Conservation (phyloP, 2,797 vertebrate species). For the Cacajao melanocephalus region DNA sequence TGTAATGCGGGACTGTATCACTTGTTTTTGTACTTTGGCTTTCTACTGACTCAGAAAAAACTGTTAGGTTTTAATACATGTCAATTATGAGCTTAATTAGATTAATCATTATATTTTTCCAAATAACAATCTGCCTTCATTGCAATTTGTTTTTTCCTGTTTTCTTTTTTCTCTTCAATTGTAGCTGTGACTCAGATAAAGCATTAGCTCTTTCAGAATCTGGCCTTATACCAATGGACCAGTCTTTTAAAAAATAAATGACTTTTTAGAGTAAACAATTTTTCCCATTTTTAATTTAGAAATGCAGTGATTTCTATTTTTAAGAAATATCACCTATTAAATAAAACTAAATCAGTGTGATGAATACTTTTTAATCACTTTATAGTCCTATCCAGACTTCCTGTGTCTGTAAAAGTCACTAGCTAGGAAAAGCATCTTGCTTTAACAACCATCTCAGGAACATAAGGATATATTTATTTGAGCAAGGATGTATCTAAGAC, state of each 20-base stretch:
- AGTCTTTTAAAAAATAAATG: conserved; percentile 16
- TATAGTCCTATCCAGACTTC: not conserved
- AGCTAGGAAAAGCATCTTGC: not conserved
- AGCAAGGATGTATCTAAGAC: not conserved
- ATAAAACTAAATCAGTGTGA: not conserved
- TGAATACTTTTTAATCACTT: conserved; percentile 49
- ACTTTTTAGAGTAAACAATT: not conserved
- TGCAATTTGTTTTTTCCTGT: not conserved
- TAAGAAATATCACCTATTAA: conserved; percentile 6
- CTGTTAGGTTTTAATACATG: not conserved
- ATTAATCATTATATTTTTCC: conserved; percentile 42
- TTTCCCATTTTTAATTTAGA: conserved; percentile 48
- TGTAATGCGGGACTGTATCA: not conserved
- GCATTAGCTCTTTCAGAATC: not conserved
- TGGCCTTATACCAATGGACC: not conserved
- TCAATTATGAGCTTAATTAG: not conserved
- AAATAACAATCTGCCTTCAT: not conserved
- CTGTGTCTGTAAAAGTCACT: not conserved
- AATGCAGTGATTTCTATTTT: conserved; percentile 8
- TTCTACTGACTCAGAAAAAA: not conserved
- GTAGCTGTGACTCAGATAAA: not conserved
- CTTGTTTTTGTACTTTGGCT: not conserved
- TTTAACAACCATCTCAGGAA: not conserved
- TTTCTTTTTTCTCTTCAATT: not conserved
- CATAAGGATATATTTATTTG: not conserved